Conservation (phyloP, 2,888 invertebrate genomes). For the Gryllus longicercus region DNA sequence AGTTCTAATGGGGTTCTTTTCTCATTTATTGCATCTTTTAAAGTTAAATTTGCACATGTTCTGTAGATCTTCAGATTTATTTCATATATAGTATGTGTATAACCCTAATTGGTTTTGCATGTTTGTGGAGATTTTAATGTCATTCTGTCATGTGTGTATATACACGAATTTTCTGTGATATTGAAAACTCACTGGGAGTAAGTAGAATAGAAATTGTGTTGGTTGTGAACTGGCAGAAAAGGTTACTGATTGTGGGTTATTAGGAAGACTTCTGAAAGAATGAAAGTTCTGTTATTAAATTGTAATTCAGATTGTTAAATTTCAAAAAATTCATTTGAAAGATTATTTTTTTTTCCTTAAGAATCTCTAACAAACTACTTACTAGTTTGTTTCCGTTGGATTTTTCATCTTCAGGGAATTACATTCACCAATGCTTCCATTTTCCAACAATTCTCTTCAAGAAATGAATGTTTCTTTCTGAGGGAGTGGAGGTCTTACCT, state of each 20-base stretch:
- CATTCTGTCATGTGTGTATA: neutral
- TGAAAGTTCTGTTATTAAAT: too few species aligned
- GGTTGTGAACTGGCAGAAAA: neutral
- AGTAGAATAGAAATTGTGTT: constrained; percentile 10
- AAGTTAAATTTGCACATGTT: too few species aligned
- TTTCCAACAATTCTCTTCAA: too few species aligned
- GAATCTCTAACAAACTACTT: neutral
- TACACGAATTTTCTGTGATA: neutral
- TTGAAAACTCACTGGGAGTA: neutral
- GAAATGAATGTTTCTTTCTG: too few species aligned
- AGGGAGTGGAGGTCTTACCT: too few species aligned
- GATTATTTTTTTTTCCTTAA: neutral
- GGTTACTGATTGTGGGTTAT: neutral
- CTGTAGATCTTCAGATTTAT: too few species aligned
- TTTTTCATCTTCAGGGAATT: too few species aligned
- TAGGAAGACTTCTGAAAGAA: constrained; percentile 1
- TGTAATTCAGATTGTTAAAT: too few species aligned
- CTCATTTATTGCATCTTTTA: neutral
- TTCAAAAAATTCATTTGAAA: neutral
- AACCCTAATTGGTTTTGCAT: neutral
- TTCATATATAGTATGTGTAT: too few species aligned
- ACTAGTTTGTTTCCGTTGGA: too few species aligned
- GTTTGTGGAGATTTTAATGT: constrained; percentile 2
- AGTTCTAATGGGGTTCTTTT: neutral
- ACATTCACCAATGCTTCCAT: too few species aligned